Conservation (phyloP, 2,888 invertebrate species). For the Agrotis exclamationis region DNA sequence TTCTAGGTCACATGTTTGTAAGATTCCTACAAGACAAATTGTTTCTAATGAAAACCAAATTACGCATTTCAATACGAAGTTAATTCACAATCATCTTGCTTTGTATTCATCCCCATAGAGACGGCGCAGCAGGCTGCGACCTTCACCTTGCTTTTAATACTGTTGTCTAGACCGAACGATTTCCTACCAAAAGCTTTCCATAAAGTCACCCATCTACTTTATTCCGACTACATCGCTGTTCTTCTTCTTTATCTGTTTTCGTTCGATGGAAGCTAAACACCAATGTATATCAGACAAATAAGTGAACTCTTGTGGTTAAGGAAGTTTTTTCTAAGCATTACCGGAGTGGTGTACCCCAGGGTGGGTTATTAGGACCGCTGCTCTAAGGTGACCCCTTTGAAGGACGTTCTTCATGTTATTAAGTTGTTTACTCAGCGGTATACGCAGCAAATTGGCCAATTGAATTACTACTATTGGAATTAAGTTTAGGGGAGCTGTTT, state of each 20-base stretch:
- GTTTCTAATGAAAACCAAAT: constrained; percentile 56
- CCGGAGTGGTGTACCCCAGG: constrained; percentile 72
- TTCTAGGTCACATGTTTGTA: constrained; percentile 58
- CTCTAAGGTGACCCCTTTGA: constrained; percentile 81
- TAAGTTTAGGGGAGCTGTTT: constrained; percentile 68
- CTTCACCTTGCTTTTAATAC: constrained; percentile 82
- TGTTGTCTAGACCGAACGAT: constrained; percentile 72
- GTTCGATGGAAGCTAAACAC: constrained; percentile 28
- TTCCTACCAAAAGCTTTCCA: constrained; percentile 68
- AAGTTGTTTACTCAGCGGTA: constrained; percentile 76
- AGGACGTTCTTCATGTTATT: constrained; percentile 80
- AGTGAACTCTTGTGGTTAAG: constrained; percentile 28
- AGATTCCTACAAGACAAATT: constrained; percentile 55
- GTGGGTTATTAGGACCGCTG: constrained; percentile 75
- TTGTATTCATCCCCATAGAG: constrained; percentile 75
- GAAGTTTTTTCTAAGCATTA: constrained; percentile 43
- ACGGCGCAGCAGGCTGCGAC: constrained; percentile 73
- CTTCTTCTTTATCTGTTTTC: not conserved
- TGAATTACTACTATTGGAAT: constrained; percentile 77
- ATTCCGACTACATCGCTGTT: constrained; percentile 60
- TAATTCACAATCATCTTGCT: constrained; percentile 74
- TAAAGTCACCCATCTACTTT: constrained; percentile 29
- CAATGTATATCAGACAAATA: constrained; percentile 65
- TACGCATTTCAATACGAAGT: constrained; percentile 70
- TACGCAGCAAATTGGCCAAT: constrained; percentile 76